Evolutionary conservation across 53 echinoderm and acorn worm genomes (phyloP), one percentile per base, ranked within the genome.

Genomic region (Luidia sarsii): DNA sequence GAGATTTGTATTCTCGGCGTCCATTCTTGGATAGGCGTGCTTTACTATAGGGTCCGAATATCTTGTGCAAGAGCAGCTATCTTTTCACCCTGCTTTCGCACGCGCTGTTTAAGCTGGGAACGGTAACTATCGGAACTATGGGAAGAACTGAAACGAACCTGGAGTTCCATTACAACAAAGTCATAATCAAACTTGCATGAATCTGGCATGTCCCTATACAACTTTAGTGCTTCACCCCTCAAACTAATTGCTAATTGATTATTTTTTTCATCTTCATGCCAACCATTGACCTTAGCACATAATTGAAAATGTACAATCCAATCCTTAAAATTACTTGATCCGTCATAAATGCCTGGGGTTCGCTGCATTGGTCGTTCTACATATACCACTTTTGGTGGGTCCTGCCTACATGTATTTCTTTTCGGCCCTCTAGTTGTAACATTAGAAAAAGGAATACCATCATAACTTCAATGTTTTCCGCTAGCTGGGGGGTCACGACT

Each of bases 401-500:
- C 56, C 2, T 20, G 56, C 2, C 22, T 56, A 20, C 22, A 25
- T 10, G 22, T 10, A 1, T 56, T 56, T 9, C 56, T 56, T 56
- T 16, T 65, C 11, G 65, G 65, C 65, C 22, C 65, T 37, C 65
- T 37, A 37, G 65, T 39, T 65, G 19, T n/a, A n/a, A n/a, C n/a
- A n/a, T n/a, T n/a, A n/a, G n/a, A n/a, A n/a, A n/a, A n/a, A n/a
- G n/a, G n/a, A n/a, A n/a, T n/a, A n/a, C n/a, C n/a, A n/a, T n/a
- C n/a, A n/a, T n/a, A n/a, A n/a, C n/a, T n/a, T n/a, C n/a, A n/a
- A n/a, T n/a, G n/a, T n/a, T n/a, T n/a, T n/a, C n/a, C n/a, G n/a
- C n/a, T n/a, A n/a, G n/a, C n/a, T n/a, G n/a, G n/a, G n/a, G n/a
- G n/a, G n/a, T n/a, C n/a, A n/a, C n/a, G n/a, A n/a, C n/a, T n/a